A percentile compares a stretch with the other conserved stretches of the same genome.
Conservation (phyloP, 2,113 vertebrate genomes). For the Zosterops japonicus region DNA sequence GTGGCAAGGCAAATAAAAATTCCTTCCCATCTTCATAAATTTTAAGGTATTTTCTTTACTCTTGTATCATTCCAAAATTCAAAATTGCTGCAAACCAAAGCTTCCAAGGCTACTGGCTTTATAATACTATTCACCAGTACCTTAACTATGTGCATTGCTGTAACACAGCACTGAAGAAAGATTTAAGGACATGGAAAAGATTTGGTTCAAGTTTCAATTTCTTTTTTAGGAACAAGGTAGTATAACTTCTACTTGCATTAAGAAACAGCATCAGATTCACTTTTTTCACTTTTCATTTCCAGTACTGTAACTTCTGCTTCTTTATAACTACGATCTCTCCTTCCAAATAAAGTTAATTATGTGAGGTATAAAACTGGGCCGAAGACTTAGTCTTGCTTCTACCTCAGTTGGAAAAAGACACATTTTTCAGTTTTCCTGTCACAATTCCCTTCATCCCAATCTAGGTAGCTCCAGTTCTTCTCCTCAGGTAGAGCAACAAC, state of each 20-base stretch:
- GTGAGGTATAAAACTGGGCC: not conserved
- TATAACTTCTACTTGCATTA: not conserved
- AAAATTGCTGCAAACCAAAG: not conserved
- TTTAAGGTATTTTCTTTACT: not conserved
- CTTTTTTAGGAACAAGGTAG: not conserved
- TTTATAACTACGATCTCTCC: not conserved
- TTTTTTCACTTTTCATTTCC: not conserved
- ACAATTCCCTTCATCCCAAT: not conserved
- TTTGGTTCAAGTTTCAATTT: not conserved
- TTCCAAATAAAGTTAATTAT: not conserved
- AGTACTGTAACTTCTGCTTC: not conserved
- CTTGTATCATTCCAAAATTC: not conserved
- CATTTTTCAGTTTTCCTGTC: not conserved
- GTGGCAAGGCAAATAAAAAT: not conserved
- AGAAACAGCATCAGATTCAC: not conserved
- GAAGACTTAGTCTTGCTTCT: not conserved
- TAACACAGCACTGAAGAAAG: not conserved
- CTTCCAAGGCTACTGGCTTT: not conserved
- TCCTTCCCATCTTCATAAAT: not conserved
- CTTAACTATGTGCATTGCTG: not conserved
- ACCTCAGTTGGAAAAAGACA: not conserved
- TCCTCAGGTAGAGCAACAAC: not conserved
- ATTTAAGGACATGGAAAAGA: not conserved
- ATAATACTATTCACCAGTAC: not conserved
- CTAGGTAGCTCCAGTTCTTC: not conserved